phyloP scores from a whole-genome alignment of 2,113 vertebrate genomes.

The Otis tarda region DNA sequence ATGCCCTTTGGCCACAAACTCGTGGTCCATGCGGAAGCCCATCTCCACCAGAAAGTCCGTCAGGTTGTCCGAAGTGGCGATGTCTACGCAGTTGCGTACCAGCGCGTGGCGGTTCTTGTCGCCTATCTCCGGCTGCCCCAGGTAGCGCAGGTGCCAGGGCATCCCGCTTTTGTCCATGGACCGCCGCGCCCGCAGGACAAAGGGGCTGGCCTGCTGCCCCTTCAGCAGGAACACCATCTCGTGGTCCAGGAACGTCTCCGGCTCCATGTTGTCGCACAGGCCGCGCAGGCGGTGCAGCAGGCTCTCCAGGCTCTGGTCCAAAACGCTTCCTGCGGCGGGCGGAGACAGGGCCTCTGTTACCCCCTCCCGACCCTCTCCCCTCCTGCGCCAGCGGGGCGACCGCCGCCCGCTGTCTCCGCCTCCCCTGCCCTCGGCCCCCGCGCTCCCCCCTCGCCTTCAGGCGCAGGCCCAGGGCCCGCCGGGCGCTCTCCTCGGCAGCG shows the following conservation, averaged over 20 bases:
- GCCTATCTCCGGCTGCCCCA: conserved; percentile 95
- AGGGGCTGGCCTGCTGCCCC: conserved; percentile 96
- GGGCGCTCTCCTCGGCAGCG: too few species aligned
- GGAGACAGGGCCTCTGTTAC: background rate
- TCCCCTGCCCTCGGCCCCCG: background rate
- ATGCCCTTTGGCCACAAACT: conserved; percentile 93
- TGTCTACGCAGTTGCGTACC: conserved; percentile 95
- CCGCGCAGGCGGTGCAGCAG: conserved; percentile 93
- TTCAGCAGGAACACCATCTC: conserved; percentile 97
- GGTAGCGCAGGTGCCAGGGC: conserved; percentile 94
- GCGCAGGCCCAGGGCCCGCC: background rate
- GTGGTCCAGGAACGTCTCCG: conserved; percentile 91
- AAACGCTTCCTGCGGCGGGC: conserved; percentile 83
- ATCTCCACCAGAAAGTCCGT: conserved; percentile 95
- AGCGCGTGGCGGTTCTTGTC: conserved; percentile 92
- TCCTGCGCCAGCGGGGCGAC: too few species aligned
- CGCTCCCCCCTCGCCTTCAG: too few species aligned
- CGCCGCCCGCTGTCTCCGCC: too few species aligned
- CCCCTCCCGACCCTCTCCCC: background rate
- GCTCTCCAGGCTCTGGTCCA: conserved; percentile 94
- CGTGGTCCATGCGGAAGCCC: conserved; percentile 99
- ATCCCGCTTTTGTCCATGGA: conserved; percentile 84
- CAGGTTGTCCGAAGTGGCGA: conserved; percentile 91
- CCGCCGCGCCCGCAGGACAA: conserved; percentile 90
- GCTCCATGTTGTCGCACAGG: conserved; percentile 96